Evolutionary conservation across 2,113 vertebrate genomes (phyloP), one percentile per base, ranked within the genome.

Genomic region (Propithecus coquereli): DNA sequence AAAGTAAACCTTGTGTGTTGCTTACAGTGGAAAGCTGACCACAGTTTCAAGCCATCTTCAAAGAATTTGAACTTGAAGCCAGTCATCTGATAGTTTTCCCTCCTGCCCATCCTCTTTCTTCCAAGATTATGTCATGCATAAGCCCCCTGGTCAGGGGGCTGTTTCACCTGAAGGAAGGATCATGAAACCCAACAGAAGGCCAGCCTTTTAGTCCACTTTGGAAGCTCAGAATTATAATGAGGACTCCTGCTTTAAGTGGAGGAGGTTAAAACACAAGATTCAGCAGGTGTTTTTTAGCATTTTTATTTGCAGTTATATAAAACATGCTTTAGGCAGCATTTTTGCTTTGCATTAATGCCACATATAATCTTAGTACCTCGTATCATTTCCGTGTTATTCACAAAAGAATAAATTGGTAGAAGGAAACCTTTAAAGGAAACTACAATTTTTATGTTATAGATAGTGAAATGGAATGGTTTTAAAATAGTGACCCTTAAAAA

Each of bases 1-100:
- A 97, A 97, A 96, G 70, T 97, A 86, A 97, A 98, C 97, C 97
- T 97, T 98, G 96, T 98, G 92, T 98, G 59, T 97, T 98, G 90
- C 93, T 84, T 80, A 34, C 94, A 89, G 93, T 79, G 94, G 95
- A 82, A 97, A 98, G 96, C 98, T 97, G 93, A 95, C 97, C 98
- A 95, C 94, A 94, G 88, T 94, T 97, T 96, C 80, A 94, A 94
- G 95, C 96, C 7, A 0, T 95, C 95, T 95, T n/a, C 90, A 74
- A 89, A 79, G 95, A 96, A 92, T 89, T 88, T 2, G 6, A 92
- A 93, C 40, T 11, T 74, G 88, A 97, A 98, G 91, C 61, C 40
- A 20, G 30, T 96, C 92, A 23, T 84, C 95, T 97, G 96, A 96
- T 92, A 89, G 63, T 70, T 73, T 97, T 96, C 10, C 34, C 71